Evolutionary conservation across 2,888 invertebrate genomes (phyloP), one percentile per base, ranked within the genome.

Genomic region (Carabus problematicus): DNA sequence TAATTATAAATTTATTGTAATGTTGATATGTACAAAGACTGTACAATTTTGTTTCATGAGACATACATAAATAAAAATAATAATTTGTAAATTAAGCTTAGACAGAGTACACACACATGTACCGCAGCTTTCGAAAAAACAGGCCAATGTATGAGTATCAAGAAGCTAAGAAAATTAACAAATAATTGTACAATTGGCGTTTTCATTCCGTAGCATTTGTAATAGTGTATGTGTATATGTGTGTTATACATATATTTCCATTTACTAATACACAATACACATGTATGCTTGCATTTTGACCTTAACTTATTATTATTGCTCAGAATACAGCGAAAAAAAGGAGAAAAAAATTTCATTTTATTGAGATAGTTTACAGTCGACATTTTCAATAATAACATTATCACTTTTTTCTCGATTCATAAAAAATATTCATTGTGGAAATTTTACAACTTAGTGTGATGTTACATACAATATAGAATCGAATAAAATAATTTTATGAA

Each of bases 1-100:
- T 69, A 62, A 69, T 69, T 69, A 69, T 69, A 69, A 69, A 69
- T 69, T 69, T 69, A 69, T 69, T 69, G 47, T 69, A 69, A 56
- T 69, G 43, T 69, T 69, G 69, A 69, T 69, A 69, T 69, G 69
- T 69, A 69, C 69, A 69, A 29, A 56, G 54, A 62, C 69, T 69
- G 69, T 69, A 69, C 69, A 69, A 62, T 56, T 62, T 69, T 62
- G 62, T 41, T 61, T 69, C 29, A 56, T 40, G 40, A 56, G n/a
- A 69, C 69, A 69, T 62, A 62, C 40, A 59, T 16, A 14, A 42
- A 59, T 42, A 42, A 59, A 42, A 59, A n/a, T 41, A 14, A 54
- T 29, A 14, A 12, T 42, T 41, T 59, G 42, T 18, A 59, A 59
- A 12, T 14, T 14, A 14, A 59, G n/a, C n/a, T n/a, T n/a, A n/a